A percentile compares a stretch with the other conserved stretches of the same genome.
These are phyloP conservation scores for Caenorhabditis imperialis DNA, from an alignment of 2,888 invertebrate species.

Conservation along the genomic window DNA sequence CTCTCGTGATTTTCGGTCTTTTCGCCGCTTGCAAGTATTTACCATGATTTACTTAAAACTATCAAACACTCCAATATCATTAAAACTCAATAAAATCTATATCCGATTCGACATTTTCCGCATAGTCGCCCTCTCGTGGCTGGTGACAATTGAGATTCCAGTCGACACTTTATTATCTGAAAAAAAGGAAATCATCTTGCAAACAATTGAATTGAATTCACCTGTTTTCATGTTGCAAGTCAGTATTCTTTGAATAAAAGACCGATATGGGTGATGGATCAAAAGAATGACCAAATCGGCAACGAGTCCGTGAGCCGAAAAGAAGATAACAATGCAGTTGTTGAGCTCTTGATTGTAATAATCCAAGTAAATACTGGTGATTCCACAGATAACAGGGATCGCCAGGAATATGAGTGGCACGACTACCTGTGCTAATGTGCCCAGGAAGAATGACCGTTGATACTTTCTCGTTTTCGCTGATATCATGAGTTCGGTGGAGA, in stretches of 20 bases:
- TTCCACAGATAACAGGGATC: too few species aligned
- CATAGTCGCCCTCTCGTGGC: constrained; percentile 11
- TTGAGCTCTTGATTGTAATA: too few species aligned
- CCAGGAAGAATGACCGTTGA: too few species aligned
- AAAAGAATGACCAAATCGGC: too few species aligned
- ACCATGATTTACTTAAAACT: constrained; percentile 38
- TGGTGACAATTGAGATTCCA: constrained; percentile 19
- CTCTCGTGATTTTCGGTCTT: constrained; percentile 63
- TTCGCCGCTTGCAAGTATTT: constrained; percentile 67
- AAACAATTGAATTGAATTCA: not conserved
- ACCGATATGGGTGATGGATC: too few species aligned
- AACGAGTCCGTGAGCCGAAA: too few species aligned
- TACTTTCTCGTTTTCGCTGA: too few species aligned
- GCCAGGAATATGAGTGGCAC: too few species aligned
- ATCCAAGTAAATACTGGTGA: too few species aligned
- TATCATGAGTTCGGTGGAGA: too few species aligned
- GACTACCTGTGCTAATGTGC: too few species aligned
- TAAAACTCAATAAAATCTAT: not conserved
- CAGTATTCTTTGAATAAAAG: not conserved
- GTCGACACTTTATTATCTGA: constrained; percentile 28
- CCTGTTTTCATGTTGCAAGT: not conserved
- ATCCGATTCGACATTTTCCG: constrained; percentile 21
- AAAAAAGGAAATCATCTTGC: not conserved
- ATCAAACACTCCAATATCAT: not conserved
- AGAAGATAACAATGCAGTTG: too few species aligned